These are phyloP conservation scores for Lepus oiostolus DNA, from an alignment of 2,797 vertebrate species.

Conservation along the genomic window DNA sequence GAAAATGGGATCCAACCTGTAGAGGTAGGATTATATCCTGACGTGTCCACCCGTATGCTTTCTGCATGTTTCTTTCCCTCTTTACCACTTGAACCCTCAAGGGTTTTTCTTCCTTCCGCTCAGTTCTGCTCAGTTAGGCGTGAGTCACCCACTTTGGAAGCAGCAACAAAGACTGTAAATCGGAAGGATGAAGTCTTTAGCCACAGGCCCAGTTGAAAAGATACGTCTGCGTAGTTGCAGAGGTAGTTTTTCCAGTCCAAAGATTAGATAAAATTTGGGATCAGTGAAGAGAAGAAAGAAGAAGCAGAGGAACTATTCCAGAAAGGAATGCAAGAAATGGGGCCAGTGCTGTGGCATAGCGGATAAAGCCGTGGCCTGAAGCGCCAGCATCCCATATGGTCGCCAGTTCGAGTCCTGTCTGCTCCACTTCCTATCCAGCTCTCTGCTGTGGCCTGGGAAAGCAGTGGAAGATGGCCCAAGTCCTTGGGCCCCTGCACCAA, in stretches of 20 bases:
- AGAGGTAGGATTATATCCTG: background rate
- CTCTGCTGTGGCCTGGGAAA: too few relatives aligned
- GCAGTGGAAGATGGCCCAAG: too few relatives aligned
- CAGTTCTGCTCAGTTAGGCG: conserved; percentile 28
- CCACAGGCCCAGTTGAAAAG: background rate
- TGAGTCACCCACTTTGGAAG: conserved; percentile 67
- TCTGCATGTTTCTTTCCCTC: conserved; percentile 32
- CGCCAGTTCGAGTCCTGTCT: too few relatives aligned
- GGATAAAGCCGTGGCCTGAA: too few relatives aligned
- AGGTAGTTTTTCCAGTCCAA: conserved; percentile 17
- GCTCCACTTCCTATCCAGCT: too few relatives aligned
- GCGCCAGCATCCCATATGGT: too few relatives aligned
- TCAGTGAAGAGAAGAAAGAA: background rate
- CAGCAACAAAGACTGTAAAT: conserved; percentile 59
- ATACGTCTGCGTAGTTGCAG: background rate
- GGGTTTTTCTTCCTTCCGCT: conserved; percentile 18
- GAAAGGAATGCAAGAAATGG: conserved; percentile 40
- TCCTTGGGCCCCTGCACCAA: too few relatives aligned
- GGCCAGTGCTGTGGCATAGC: too few relatives aligned
- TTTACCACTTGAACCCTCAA: background rate
- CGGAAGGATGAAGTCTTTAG: conserved; percentile 49
- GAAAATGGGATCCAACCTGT: conserved; percentile 26
- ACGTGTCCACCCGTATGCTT: conserved; percentile 22
- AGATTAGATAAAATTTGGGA: background rate
- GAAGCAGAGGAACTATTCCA: conserved; percentile 20